phyloP scores from a whole-genome alignment of 2,113 vertebrate genomes.

The Daphoenositta chrysoptera region DNA sequence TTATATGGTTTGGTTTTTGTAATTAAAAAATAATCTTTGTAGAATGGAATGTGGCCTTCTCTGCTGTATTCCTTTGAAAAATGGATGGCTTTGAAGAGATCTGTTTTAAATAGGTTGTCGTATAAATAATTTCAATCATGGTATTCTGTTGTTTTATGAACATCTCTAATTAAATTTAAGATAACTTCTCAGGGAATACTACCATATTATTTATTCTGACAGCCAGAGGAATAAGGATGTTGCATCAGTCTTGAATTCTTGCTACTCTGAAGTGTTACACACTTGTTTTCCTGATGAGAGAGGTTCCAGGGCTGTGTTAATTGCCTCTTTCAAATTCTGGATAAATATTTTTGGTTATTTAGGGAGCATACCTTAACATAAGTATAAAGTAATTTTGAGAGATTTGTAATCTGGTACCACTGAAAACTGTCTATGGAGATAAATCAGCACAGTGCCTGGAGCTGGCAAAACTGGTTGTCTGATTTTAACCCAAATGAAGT shows the following conservation, averaged over 20 bases:
- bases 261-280: conserved; percentile 11
- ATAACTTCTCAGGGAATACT: conserved; percentile 27
- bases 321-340: conserved; percentile 69
- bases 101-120: conserved; percentile 53
- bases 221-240: not conserved
- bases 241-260: not conserved
- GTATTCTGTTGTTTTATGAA: conserved; percentile 55
- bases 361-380: not conserved
- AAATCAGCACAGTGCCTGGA: conserved; percentile 8
- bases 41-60: conserved; percentile 27
- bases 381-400: conserved; percentile 10
- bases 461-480: conserved; percentile 32
- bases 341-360: conserved; percentile 1
- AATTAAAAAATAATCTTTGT: not conserved
- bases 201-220: conserved; percentile 9
- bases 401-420: not conserved
- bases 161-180: conserved; percentile 44
- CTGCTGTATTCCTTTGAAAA: conserved; percentile 42
- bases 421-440: not conserved
- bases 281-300: not conserved
- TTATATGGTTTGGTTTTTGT: not conserved
- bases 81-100: conserved; percentile 43
- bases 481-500: conserved; percentile 64
- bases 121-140: conserved; percentile 51
- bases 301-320: conserved; percentile 73